Evolutionary conservation across 2,797 vertebrate species (phyloP), one percentile per base, ranked within the genome.

Genomic region (Melanotaenia parkinsoni): DNA sequence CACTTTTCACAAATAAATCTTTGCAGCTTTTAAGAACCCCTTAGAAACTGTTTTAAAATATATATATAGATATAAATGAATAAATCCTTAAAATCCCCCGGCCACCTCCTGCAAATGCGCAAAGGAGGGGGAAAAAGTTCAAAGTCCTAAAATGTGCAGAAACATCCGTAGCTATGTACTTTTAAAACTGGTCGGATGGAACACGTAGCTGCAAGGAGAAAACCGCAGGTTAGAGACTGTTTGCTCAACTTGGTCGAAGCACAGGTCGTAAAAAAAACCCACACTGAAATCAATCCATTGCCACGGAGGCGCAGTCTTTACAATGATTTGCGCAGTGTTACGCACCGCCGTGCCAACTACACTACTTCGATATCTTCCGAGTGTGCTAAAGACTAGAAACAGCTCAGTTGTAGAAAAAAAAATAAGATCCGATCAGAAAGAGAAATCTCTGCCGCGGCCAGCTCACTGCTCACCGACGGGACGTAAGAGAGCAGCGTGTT

Each of bases 211-310:
- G 83, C 77, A 58, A 67, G 77, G 70, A 84, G 69, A 64, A 77
- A 87, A 87, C 87, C 86, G 90, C 90, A 89, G 89, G 91, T 93
- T 85, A 63, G 28, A 54, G 72, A 89, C 79, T 88, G 89, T 91
- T 92, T 89, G 90, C 90, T 84, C 91, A 95, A 95, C 93, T 95
- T 95, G 87, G 84, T 86, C 81, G 87, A 88, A 80, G 86, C 88
- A 82, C 83, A 88, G 88, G 82, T 84, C 79, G 86, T 79, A 76
- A 73, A 57, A 68, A 79, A 76, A 70, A 6, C 16, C 30, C 53
- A 59, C 85, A 83, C 77, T 82, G 82, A 85, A 90, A 91, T 95
- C 94, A 95, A 94, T 95, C 95, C 95, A 95, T 95, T 68, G 79
- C 86, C 79, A 77, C 89, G 77, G 87, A 82, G 83, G 80, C 80